phyloP scores from a whole-genome alignment of 2,888 invertebrate species.

The Orthosia cruda region DNA sequence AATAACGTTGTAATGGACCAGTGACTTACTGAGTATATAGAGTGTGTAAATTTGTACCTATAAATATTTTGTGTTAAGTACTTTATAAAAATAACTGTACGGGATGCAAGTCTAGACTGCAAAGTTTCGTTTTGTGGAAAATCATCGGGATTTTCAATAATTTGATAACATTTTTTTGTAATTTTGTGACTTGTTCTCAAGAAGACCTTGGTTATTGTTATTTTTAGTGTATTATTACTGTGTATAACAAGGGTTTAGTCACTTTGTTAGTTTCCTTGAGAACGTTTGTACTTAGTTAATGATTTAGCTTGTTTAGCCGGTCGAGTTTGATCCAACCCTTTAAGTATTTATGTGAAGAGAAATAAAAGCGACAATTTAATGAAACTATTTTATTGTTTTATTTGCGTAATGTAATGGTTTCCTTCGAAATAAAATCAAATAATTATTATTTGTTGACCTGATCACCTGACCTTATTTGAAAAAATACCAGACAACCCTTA shows the following conservation, averaged over 20 bases:
- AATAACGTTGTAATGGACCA: conserved; percentile 75
- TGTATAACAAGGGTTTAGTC: conserved; percentile 82
- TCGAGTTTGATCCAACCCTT: conserved; percentile 79
- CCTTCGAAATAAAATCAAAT: too few relatives aligned
- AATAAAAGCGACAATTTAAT: conserved; percentile 88
- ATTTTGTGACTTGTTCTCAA: conserved; percentile 46
- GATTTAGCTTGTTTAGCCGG: conserved; percentile 81
- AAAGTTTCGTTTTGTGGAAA: conserved; percentile 18
- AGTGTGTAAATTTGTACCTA: conserved; percentile 69
- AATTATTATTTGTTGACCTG: too few relatives aligned
- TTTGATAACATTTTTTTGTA: conserved; percentile 22
- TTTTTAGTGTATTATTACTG: conserved; percentile 76
- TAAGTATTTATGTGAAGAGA: conserved; percentile 89
- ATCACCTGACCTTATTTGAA: too few relatives aligned
- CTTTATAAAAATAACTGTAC: conserved; percentile 59
- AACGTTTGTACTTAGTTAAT: conserved; percentile 84
- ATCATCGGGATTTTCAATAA: conserved; percentile 5
- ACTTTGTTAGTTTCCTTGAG: conserved; percentile 83
- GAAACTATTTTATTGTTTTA: conserved; percentile 80
- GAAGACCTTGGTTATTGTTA: conserved; percentile 71
- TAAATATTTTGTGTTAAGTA: conserved; percentile 60
- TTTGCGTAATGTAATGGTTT: conserved; percentile 38
- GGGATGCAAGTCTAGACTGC: conserved; percentile 53
- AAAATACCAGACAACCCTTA: too few relatives aligned
- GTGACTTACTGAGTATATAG: conserved; percentile 63